Evolutionary conservation across 2,888 invertebrate genomes (phyloP), one percentile per base, ranked within the genome.

Genomic region (Steromphala cineraria): DNA sequence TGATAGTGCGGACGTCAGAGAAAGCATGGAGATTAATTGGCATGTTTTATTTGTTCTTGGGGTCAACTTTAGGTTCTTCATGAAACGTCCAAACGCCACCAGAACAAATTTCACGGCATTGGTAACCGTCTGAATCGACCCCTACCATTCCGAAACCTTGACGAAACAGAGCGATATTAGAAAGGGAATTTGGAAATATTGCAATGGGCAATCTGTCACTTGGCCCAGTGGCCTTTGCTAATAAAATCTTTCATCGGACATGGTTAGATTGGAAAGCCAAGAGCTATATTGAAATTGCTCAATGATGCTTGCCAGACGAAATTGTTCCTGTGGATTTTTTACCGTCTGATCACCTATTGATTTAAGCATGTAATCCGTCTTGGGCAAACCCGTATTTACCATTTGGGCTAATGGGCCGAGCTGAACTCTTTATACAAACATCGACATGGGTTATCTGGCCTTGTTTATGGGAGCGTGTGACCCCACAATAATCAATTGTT

Each of bases 141-240:
- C 71, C n/a, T 71, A 71, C 19, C 71, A 19, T 40, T 71, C 31
- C 71, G 19, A 17, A 19, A 24, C 28, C 36, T 36, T 36, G 71
- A 36, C 31, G 19, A 56, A 71, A 71, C 71, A 36, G 71, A 36
- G 40, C 10, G 71, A 40, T 71, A 71, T 71, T 71, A 36, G 71
- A 71, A 36, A 71, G 71, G 36, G 40, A 71, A 71, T 71, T 71
- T 36, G 71, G 71, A 71, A 71, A 71, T 71, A 71, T 71, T 71
- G 71, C 71, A 40, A 19, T 31, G 31, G 36, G 17, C 71, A 36
- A 71, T 71, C 71, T 71, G 71, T 71, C 71, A 71, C 36, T 71
- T 71, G 71, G 31, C 71, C 71, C 31, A 71, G 36, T 71, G 71
- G 36, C 71, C 71, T 71, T 71, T 71, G 31, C 31, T 71, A 71